Evolutionary conservation across 2,113 vertebrate genomes (phyloP), one percentile per base, ranked within the genome.

Genomic region (Tyrannus savana): DNA sequence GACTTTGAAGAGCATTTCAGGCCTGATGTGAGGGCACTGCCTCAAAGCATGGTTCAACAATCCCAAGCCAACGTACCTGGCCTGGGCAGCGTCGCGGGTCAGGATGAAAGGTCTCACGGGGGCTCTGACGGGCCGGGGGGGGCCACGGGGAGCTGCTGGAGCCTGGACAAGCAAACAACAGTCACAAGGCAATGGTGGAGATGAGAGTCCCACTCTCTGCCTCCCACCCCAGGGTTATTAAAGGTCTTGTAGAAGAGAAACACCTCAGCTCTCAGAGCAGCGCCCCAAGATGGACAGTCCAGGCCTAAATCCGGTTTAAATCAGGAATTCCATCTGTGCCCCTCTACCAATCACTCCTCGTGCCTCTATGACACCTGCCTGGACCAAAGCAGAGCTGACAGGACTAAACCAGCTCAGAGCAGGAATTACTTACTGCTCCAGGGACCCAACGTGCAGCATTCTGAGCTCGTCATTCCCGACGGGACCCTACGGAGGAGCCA

Each of bases 31-130:
- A 72, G 9, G 69, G 58, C 63, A 30, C 25, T 17, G 28, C 37
- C 22, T 25, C 33, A 0, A 4, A 28, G 42, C 2, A 16, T 4
- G 14, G 5, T 2, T 27, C 24, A 66, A 27, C 7, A 37, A 37
- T 2, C 58, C 60, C 33, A 39, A 44, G 27, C 7, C 62, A 27
- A 97, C 97, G 46, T 98, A 98, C 98, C 98, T 98, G 63, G 98
- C 98, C 98, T 99, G 99, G 41, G 98, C 89, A 46, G 97, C 97
- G 28, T 99, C 98, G 95, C 99, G 98, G 85, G 99, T 99, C 21
- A 99, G 98, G 91, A 99, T 98, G 96, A 99, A 99, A 19, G 99
- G 98, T 73, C 98, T 99, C 98, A 99, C 33, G 0, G 98, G 98
- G 30, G 98, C 74, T 78, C 98, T 98, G 63, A 30, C 68, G 53